Evolutionary conservation across 1,140 invertebrate genomes (phyloP).

Genomic region (Drosophila hydei): DNA sequence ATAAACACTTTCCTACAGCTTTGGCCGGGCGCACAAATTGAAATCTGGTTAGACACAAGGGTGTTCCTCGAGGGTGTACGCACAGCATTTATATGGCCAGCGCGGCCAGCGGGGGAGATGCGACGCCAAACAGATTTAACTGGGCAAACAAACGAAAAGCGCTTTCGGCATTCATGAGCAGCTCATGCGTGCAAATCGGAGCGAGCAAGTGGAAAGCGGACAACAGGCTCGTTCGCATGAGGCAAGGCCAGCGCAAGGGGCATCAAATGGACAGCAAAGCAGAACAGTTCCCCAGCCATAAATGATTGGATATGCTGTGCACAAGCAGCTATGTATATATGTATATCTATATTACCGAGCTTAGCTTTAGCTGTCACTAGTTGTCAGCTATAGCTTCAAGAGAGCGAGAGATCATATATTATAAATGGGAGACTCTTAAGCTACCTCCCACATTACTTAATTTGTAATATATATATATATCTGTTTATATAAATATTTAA

Average conservation of each 20-base stretch:
- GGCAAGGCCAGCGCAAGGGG: no score
- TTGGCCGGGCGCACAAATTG: slow-evolving; percentile 65
- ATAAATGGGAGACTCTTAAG: no score
- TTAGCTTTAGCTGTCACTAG: slow-evolving; percentile 5
- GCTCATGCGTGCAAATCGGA: slow-evolving; percentile 67
- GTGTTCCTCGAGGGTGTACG: slow-evolving; percentile 24
- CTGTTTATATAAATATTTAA: no score
- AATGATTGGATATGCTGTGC: slow-evolving; percentile 9
- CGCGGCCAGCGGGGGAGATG: not conserved
- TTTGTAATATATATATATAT: no score
- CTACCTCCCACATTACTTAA: no score
- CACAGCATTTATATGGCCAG: not conserved
- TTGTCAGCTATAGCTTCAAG: not conserved
- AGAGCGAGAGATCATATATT: no score
- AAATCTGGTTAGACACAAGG: slow-evolving; percentile 73
- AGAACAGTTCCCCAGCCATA: slow-evolving; percentile 26
- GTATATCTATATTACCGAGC: slow-evolving; percentile 22
- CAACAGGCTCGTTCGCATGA: no score
- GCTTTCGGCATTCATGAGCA: slow-evolving; percentile 43
- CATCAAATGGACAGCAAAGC: slow-evolving; percentile 12
- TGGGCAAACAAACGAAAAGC: slow-evolving; percentile 27
- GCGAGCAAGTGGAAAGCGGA: slow-evolving; percentile 52
- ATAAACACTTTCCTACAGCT: slow-evolving; percentile 75
- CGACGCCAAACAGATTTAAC: not conserved
- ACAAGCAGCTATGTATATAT: not conserved